These are phyloP conservation scores for Drosophila obscura DNA, from an alignment of 1,140 invertebrate genomes.

Conservation along the genomic window DNA sequence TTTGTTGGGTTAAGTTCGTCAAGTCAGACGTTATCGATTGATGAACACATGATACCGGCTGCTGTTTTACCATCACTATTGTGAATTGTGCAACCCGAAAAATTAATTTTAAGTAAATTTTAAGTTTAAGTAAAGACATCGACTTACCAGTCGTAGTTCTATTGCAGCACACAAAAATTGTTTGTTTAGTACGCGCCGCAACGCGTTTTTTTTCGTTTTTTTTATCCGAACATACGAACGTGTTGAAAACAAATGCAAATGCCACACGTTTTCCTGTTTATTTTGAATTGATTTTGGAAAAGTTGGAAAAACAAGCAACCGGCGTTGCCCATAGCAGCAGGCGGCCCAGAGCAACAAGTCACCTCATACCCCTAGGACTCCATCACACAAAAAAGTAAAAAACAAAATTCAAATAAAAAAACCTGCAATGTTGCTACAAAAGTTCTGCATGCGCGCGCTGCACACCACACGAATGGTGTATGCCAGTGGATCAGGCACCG, in stretches of 20 bases:
- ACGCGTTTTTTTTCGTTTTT: constrained; percentile 35
- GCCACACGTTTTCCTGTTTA: constrained; percentile 26
- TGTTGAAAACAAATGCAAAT: constrained; percentile 59
- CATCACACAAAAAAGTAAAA: too few relatives aligned
- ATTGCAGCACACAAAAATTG: constrained; percentile 16
- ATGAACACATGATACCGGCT: neutral
- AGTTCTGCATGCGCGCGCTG: constrained; percentile 60
- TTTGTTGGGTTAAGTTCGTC: too few relatives aligned
- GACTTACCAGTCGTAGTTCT: constrained; percentile 32
- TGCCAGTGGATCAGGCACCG: constrained; percentile 80
- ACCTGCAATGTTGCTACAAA: constrained; percentile 55
- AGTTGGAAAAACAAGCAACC: constrained; percentile 40
- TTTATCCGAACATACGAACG: constrained; percentile 36
- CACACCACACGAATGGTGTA: constrained; percentile 84
- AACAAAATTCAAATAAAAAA: constrained; percentile 5
- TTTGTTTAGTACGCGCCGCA: constrained; percentile 38
- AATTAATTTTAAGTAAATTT: constrained; percentile 22
- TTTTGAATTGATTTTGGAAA: constrained; percentile 62
- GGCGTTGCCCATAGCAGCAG: constrained; percentile 57
- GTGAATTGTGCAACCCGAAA: constrained; percentile 49
- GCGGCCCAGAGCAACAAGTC: constrained; percentile 38
- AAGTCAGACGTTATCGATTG: constrained; percentile 6
- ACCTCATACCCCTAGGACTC: neutral
- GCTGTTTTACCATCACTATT: constrained; percentile 35
- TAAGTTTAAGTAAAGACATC: neutral